Evolutionary conservation across 2,888 invertebrate genomes (phyloP).

Genomic region (Tetheella fluctuosa): DNA sequence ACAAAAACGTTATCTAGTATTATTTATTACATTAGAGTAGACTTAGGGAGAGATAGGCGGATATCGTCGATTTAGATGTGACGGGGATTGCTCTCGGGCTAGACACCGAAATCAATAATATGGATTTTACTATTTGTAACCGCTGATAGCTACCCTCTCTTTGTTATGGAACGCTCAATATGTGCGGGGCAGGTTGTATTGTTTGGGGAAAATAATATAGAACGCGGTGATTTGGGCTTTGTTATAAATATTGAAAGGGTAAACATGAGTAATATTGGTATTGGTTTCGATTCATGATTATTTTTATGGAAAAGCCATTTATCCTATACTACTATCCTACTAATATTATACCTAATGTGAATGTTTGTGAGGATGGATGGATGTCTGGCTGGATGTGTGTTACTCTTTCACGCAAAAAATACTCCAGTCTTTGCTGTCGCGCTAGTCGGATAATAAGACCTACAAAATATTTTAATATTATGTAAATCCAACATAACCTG

Average conservation of each 20-base stretch:
- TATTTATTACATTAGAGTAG: constrained; percentile 34
- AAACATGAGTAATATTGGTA: not conserved
- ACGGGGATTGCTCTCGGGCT: constrained; percentile 68
- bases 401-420: too few relatives aligned
- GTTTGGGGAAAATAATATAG: constrained; percentile 25
- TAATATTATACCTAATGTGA: not conserved
- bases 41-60: constrained; percentile 63
- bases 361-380: too few relatives aligned
- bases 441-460: too few relatives aligned
- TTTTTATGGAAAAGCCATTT: not conserved
- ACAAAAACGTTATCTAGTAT: too few relatives aligned
- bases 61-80: constrained; percentile 74
- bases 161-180: constrained; percentile 26
- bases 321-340: not conserved
- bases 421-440: too few relatives aligned
- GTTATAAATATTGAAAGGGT: not conserved
- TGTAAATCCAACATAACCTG: not conserved
- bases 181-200: constrained; percentile 40
- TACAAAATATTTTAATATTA: not conserved
- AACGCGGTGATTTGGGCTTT: constrained; percentile 3
- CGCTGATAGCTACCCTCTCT: constrained; percentile 45
- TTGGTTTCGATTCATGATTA: not conserved
- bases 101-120: constrained; percentile 78
- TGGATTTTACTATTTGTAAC: constrained; percentile 69
- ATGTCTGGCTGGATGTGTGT: too few relatives aligned